These are phyloP conservation scores for Griposia aprilina DNA, from an alignment of 2,888 invertebrate genomes.

Conservation along the genomic window DNA sequence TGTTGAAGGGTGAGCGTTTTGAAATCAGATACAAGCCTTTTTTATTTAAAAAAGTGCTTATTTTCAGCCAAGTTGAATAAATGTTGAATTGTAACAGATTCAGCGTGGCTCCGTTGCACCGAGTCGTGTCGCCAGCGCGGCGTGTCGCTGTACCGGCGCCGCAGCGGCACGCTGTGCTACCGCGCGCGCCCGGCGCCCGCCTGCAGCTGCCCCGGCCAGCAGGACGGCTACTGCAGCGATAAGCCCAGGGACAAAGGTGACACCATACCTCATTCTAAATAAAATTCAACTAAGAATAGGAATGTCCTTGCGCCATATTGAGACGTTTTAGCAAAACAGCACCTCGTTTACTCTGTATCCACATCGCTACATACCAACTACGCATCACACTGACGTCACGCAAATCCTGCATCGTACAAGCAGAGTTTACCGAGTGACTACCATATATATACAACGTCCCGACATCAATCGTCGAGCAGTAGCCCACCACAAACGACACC, in stretches of 20 bases:
- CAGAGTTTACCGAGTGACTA: too few relatives aligned
- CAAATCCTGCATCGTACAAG: not conserved
- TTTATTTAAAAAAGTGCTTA: not conserved
- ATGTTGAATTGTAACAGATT: not conserved
- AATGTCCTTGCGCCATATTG: not conserved
- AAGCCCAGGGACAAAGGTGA: slow-evolving; percentile 6
- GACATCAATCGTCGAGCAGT: not conserved
- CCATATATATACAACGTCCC: too few relatives aligned
- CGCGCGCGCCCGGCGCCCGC: not conserved
- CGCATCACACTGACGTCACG: not conserved
- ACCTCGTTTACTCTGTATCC: not conserved
- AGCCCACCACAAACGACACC: not conserved
- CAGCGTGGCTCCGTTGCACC: not conserved
- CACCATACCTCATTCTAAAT: not conserved
- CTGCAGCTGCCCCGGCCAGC: slow-evolving; percentile 11
- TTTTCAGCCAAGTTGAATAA: not conserved
- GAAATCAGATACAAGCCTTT: not conserved
- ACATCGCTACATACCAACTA: not conserved
- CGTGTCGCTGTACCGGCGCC: slow-evolving; percentile 33
- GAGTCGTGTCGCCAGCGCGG: not conserved
- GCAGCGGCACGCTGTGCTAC: slow-evolving; percentile 19
- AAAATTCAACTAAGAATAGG: not conserved
- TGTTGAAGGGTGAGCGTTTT: not conserved
- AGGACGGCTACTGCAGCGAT: slow-evolving; percentile 2
- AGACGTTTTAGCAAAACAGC: not conserved